Base-by-base conservation (phyloP, 2,888 invertebrate genomes). In the Heliconius sara region DNA sequence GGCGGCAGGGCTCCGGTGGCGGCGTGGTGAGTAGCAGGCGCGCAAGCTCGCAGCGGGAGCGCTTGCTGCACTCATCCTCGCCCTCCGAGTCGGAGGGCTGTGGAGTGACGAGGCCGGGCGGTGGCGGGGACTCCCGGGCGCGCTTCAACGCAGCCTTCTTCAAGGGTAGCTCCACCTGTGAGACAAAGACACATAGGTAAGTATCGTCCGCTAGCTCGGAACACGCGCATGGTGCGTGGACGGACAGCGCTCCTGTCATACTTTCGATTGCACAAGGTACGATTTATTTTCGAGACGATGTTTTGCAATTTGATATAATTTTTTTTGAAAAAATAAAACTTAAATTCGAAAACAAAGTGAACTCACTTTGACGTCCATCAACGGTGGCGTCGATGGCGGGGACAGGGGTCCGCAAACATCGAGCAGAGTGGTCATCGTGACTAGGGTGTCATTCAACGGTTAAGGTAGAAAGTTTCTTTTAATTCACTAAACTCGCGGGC, bases 21-120 rank as follows among this genome's bases (percentile, higher is more conserved):
- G 96, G 96, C 81, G 96, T 95, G 84, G 95, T 93, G 82, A 96
- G 91, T 79, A 96, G 91, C 83, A 95, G 89, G 81, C 95, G 91
- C 83, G 95, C 95, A 85, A 96, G 91, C 88, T 96, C 96, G 86
- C 95, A 93, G 77, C 92, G 92, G 60, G 92, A 89, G 76, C 91
- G 89, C 85, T 92, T 95, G 92, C 86, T 89, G 88, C 86, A 91
- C 84, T 90, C 96, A 84, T 96, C 96, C 91, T 98, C 97, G 84
- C 97, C 95, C 93, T 98, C 98, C 0, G 97, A 97, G 90, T 98
- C 98, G 0, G 98, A 98, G 30, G 98, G 97, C 90, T 98, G 98
- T 0, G 98, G 98, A 5, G 98, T 98, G 79, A 97, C 96, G 84
- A 95, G 91, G 78, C 95, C 94, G 74, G 91, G 88, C 77, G 91